These are phyloP conservation scores for Leptinotarsa lineolata DNA, from an alignment of 1,140 invertebrate genomes.

Conservation along the genomic window DNA sequence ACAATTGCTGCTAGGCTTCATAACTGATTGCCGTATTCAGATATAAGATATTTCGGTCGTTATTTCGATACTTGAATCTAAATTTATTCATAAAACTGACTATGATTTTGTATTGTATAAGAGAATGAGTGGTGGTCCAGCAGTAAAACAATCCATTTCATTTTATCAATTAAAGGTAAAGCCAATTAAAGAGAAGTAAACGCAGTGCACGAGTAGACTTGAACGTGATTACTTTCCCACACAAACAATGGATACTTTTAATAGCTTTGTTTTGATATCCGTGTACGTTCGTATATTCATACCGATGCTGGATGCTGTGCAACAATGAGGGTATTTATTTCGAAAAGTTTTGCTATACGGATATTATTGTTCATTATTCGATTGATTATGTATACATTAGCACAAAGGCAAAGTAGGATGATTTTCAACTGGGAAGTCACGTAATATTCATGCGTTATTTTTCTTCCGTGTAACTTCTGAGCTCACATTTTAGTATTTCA, in stretches of 20 bases:
- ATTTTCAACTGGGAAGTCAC: too few relatives aligned
- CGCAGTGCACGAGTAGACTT: not conserved
- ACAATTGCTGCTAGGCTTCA: too few relatives aligned
- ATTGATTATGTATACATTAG: too few relatives aligned
- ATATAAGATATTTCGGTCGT: too few relatives aligned
- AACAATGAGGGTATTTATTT: not conserved
- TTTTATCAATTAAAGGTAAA: constrained; percentile 9
- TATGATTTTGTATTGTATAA: too few relatives aligned
- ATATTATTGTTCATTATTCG: not conserved
- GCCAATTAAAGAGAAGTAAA: not conserved
- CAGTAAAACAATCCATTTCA: not conserved
- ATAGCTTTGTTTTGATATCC: constrained; percentile 6
- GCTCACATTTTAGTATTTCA: too few relatives aligned
- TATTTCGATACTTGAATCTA: too few relatives aligned
- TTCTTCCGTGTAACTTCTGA: too few relatives aligned
- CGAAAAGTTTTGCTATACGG: not conserved
- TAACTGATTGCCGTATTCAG: too few relatives aligned
- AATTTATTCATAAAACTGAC: too few relatives aligned
- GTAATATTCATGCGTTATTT: too few relatives aligned
- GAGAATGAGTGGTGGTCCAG: not conserved
- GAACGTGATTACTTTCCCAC: constrained; percentile 11
- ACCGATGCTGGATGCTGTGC: not conserved
- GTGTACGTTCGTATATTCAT: not conserved
- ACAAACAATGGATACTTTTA: not conserved
- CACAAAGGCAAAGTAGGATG: too few relatives aligned